These are phyloP conservation scores for Oscarella lobularis DNA, from an alignment of 37 sponge, comb jelly and placozoan genomes.

Conservation along the genomic window DNA sequence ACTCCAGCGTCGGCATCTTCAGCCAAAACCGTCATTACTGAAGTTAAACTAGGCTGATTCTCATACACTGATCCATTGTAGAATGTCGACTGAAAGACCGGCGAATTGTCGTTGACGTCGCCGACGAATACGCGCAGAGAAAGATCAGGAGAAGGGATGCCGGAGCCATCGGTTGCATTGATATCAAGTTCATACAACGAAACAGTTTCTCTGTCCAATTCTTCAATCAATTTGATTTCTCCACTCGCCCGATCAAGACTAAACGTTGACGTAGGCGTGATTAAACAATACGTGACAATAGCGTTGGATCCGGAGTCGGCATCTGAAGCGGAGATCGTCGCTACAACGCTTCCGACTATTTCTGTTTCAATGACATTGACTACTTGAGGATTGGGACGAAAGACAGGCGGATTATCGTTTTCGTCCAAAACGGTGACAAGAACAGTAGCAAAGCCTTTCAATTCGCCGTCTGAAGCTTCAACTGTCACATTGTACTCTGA, in stretches of 20 bases:
- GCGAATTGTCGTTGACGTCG: constrained; percentile 75
- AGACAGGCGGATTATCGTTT: constrained; percentile 18
- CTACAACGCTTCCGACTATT: neutral
- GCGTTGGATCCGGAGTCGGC: neutral
- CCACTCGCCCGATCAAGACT: neutral
- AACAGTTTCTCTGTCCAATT: neutral
- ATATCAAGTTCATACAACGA: neutral
- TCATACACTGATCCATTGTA: constrained; percentile 1
- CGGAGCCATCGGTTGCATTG: neutral
- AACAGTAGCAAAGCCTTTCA: constrained; percentile 7
- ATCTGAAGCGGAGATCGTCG: neutral
- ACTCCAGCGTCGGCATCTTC: constrained; percentile 4
- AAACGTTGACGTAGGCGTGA: neutral
- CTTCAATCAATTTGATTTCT: neutral
- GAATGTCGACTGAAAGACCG: constrained; percentile 27
- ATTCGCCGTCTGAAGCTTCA: neutral
- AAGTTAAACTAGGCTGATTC: neutral
- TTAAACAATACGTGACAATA: neutral
- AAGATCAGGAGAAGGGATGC: neutral
- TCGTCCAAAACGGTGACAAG: constrained; percentile 14
- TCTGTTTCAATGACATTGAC: neutral
- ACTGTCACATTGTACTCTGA: too few relatives aligned
- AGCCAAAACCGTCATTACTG: constrained; percentile 7
- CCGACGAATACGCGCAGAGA: constrained; percentile 6
- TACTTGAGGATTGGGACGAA: neutral